Percentiles rank a stretch among this genome's conserved stretches.
Conservation (phyloP, 1,140 invertebrate genomes). For the Camponotus floridanus region DNA sequence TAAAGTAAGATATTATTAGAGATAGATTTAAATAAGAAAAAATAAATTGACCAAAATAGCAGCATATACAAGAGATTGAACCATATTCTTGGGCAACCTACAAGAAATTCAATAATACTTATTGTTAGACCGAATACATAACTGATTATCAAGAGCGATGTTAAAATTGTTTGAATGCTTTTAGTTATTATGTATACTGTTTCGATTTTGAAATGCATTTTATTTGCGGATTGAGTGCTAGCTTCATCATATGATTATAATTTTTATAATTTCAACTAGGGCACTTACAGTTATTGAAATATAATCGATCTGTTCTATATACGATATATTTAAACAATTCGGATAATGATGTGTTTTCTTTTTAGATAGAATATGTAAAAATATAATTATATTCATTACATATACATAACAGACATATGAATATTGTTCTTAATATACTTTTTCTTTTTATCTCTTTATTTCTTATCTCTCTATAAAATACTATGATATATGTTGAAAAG, state of each 20-base stretch:
- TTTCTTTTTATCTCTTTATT: no score
- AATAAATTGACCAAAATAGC: not conserved
- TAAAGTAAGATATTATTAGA: not conserved
- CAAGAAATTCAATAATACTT: not conserved
- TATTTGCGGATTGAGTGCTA: not conserved
- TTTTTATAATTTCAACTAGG: not conserved
- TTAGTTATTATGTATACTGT: not conserved
- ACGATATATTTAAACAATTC: not conserved
- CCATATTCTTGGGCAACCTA: not conserved
- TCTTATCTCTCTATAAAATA: no score
- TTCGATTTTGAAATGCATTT: not conserved
- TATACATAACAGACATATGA: no score
- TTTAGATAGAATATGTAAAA: no score
- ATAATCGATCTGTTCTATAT: slow-evolving; percentile 1
- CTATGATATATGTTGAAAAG: not conserved
- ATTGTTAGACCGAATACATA: slow-evolving; percentile 2
- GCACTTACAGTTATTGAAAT: not conserved
- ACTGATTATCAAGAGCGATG: not conserved
- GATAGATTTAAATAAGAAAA: not conserved
- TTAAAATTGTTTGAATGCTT: not conserved
- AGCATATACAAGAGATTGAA: not conserved
- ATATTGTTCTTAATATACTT: no score
- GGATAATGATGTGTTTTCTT: no score
- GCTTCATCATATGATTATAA: not conserved
- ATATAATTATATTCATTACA: no score